phyloP scores from a whole-genome alignment of 2,797 vertebrate genomes.

The Epinephelus coioides region DNA sequence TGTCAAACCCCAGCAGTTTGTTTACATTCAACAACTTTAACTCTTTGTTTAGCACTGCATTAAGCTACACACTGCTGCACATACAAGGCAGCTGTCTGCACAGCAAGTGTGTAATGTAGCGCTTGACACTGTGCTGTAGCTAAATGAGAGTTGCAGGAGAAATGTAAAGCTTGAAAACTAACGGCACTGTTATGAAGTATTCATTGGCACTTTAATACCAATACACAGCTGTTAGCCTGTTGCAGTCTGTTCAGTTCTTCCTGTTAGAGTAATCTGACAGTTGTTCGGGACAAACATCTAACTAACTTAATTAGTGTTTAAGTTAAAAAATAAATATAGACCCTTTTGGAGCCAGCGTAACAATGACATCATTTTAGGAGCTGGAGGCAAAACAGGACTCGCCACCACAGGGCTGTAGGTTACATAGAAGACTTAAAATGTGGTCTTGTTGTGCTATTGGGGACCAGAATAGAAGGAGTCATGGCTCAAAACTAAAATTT shows the following conservation, averaged over 20 bases:
- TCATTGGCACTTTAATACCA: neutral
- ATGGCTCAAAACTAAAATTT: too few species aligned
- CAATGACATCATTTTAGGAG: too few species aligned
- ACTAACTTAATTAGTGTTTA: neutral
- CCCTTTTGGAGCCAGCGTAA: too few species aligned
- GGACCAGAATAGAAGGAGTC: too few species aligned
- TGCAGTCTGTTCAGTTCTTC: neutral
- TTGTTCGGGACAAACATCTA: neutral
- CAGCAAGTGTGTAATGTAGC: neutral
- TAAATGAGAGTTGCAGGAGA: neutral
- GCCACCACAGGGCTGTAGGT: too few species aligned
- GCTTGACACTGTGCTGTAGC: neutral
- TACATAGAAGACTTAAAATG: too few species aligned
- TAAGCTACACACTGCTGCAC: neutral
- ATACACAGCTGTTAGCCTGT: neutral
- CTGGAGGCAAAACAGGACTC: too few species aligned
- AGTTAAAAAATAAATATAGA: too few species aligned
- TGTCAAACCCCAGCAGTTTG: neutral
- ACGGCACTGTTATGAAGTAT: neutral
- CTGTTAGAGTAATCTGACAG: neutral
- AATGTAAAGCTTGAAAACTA: neutral
- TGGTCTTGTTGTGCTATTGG: too few species aligned
- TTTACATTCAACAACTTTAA: neutral
- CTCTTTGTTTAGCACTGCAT: neutral
- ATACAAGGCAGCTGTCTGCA: neutral